A percentile compares a stretch with the other conserved stretches of the same genome.
phyloP scores from a whole-genome alignment of 2,888 invertebrate genomes.

The Parelbella ahira region DNA sequence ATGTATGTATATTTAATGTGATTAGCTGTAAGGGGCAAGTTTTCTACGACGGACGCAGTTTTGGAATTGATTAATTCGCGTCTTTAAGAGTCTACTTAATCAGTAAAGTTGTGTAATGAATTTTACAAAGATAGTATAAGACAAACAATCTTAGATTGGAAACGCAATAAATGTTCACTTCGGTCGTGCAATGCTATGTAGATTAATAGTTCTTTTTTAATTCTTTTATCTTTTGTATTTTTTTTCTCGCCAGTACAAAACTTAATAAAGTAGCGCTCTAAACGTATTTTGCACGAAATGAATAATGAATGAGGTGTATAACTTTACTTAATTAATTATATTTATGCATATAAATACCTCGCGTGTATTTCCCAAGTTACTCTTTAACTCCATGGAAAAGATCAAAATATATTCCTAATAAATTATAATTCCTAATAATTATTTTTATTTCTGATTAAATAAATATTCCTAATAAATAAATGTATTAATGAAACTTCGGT shows the following conservation, averaged over 20 bases:
- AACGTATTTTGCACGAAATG: constrained; percentile 6
- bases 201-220: too few species aligned
- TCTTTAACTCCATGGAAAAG: too few species aligned
- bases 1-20: constrained; percentile 53
- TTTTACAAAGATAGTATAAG: constrained; percentile 33
- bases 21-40: constrained; percentile 53
- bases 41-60: constrained; percentile 49
- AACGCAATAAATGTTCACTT: constrained; percentile 38
- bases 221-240: too few species aligned
- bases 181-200: constrained; percentile 56
- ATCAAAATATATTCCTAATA: too few species aligned
- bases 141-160: constrained; percentile 38
- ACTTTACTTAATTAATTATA: too few species aligned
- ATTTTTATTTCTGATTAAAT: too few species aligned
- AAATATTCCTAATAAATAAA: background rate
- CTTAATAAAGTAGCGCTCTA: background rate
- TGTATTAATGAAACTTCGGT: background rate
- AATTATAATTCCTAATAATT: too few species aligned
- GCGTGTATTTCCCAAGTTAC: too few species aligned
- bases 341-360: constrained; percentile 9
- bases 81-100: constrained; percentile 27
- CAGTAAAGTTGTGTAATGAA: constrained; percentile 30
- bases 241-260: too few species aligned
- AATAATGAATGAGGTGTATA: constrained; percentile 2
- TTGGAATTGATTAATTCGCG: constrained; percentile 32